Evolutionary conservation across 2,888 invertebrate species (phyloP), one percentile per base, ranked within the genome.

Genomic region (Laothoe populi): DNA sequence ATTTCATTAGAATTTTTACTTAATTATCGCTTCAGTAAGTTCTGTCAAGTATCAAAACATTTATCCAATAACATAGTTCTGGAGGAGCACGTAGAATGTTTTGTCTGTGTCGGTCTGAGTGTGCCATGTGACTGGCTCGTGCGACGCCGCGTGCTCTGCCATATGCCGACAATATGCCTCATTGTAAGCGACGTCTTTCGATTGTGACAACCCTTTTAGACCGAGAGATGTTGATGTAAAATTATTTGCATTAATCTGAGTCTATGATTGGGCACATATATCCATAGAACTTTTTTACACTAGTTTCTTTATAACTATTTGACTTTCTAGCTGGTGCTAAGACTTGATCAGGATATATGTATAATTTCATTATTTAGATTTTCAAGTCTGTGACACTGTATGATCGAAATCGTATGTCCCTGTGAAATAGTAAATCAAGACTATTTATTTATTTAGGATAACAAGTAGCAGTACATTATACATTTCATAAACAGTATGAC

Each of bases 21-120:
- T 11, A 19, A 5, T 19, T 19, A 19, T 19, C 35, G 11, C 19
- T 53, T 49, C 10, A 31, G 8, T 1, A 46, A 46, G 0, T 23
- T 10, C 11, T 11, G 16, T 13, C 35, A 82, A 84, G 81, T 88
- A 87, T 82, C 87, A 89, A 88, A 72, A 73, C 4, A 49, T 19
- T 64, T 2, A 57, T 45, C 64, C 66, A 38, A 24, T 59, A 63
- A 31, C 59, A 40, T n/a, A 31, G n/a, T 70, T 78, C 77, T 86
- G 84, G 88, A 88, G 88, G 87, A 87, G 86, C 86, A 86, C 86
- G 87, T 83, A 79, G 79, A 90, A 90, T 91, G 91, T 92, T 92
- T 91, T 90, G 91, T 89, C 90, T 90, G 84, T 78, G 70, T 69
- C 70, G 75, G 65, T 74, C 76, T 75, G 71, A 76, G 78, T 81